These are phyloP conservation scores for Dufourea novaeangliae DNA, from an alignment of 1,140 invertebrate species.

Conservation along the genomic window DNA sequence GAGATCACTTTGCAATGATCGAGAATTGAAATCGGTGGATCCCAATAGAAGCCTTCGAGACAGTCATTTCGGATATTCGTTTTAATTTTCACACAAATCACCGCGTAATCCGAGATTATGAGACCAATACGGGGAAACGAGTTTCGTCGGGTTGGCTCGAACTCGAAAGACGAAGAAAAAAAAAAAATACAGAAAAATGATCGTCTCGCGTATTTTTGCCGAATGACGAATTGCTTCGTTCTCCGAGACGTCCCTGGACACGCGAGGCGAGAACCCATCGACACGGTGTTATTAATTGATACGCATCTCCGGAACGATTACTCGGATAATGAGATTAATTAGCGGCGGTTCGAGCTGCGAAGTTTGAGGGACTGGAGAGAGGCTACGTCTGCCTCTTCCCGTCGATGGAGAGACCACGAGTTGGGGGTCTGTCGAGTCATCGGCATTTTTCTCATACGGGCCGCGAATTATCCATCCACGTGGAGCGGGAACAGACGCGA, in stretches of 20 bases:
- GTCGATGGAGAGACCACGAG: background rate
- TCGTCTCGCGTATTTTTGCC: background rate
- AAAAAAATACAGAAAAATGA: background rate
- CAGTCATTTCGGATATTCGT: background rate
- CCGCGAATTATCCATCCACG: constrained; percentile 40
- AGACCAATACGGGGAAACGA: background rate
- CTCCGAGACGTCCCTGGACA: background rate
- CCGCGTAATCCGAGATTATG: constrained; percentile 18
- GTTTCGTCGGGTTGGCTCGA: background rate
- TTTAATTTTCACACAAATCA: constrained; percentile 21
- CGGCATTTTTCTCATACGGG: constrained; percentile 39
- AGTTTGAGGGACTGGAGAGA: constrained; percentile 15
- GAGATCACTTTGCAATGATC: too few species aligned
- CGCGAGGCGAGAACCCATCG: constrained; percentile 31
- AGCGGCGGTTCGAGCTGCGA: constrained; percentile 31
- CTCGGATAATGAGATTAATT: constrained; percentile 66
- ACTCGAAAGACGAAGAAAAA: background rate
- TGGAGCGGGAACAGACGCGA: constrained; percentile 1
- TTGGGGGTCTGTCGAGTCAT: constrained; percentile 51
- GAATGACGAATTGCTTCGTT: background rate
- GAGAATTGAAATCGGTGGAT: too few species aligned
- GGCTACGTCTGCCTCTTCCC: constrained; percentile 2
- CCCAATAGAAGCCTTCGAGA: background rate
- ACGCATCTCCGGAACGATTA: constrained; percentile 63
- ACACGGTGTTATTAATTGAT: constrained; percentile 64